Conservation (phyloP, 2,113 vertebrate species). For the Indicator indicator region DNA sequence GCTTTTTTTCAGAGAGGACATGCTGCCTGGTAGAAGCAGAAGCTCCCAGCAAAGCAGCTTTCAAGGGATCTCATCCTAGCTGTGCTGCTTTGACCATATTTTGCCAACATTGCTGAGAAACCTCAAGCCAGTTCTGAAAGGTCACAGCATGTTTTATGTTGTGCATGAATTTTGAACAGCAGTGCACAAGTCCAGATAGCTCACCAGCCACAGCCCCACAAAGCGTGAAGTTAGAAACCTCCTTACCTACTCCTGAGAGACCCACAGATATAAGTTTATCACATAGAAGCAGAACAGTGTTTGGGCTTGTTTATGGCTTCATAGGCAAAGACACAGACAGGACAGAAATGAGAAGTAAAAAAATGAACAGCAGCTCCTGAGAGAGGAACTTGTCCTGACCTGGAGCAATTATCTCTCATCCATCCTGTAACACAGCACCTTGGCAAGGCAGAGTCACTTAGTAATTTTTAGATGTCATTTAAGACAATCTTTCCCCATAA, state of each 20-base stretch:
- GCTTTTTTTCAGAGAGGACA: neutral
- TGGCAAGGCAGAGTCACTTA: neutral
- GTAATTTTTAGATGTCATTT: neutral
- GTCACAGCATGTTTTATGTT: neutral
- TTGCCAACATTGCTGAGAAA: neutral
- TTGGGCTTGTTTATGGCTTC: neutral
- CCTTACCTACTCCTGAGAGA: neutral
- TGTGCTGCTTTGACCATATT: neutral
- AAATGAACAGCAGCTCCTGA: neutral
- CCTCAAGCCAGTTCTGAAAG: neutral
- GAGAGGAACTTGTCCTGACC: neutral
- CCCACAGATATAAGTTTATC: neutral
- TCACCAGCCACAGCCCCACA: neutral
- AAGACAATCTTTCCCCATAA: neutral
- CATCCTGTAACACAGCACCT: neutral
- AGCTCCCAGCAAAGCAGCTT: neutral
- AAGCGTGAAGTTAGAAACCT: neutral
- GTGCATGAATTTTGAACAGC: neutral
- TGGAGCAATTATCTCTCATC: neutral
- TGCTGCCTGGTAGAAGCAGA: neutral
- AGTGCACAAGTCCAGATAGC: neutral
- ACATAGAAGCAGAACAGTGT: accelerated
- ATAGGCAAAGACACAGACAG: neutral
- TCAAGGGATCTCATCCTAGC: neutral
- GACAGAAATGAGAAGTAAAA: neutral